Conservation (phyloP, 2,797 vertebrate species). For the Crypturellus tataupa region DNA sequence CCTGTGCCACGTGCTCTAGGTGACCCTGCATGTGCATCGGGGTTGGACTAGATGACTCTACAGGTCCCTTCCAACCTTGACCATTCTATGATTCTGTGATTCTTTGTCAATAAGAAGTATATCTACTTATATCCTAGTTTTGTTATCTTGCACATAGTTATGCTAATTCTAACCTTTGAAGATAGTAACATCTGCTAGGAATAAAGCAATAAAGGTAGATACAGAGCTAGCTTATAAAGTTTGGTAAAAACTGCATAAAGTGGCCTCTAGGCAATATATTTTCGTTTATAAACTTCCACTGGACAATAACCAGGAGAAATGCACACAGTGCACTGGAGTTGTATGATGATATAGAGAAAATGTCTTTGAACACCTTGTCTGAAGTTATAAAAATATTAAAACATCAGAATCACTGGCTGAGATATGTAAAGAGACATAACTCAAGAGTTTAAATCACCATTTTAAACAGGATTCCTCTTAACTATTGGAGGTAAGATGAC, state of each 20-base stretch:
- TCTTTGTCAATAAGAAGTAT: background rate
- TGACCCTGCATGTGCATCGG: no score
- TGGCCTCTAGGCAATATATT: background rate
- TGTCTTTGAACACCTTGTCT: background rate
- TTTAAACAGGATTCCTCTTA: background rate
- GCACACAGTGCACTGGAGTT: background rate
- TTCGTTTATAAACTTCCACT: background rate
- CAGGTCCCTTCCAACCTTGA: no score
- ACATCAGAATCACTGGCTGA: background rate
- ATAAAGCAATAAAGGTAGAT: background rate
- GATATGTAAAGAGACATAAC: background rate
- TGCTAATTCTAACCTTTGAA: background rate
- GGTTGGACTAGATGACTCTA: no score
- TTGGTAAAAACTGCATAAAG: background rate
- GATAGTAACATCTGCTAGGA: background rate
- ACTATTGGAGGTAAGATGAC: background rate
- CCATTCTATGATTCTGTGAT: no score
- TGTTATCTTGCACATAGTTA: background rate
- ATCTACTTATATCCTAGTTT: background rate
- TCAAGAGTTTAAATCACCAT: background rate
- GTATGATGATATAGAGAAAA: background rate
- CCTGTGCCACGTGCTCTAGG: no score
- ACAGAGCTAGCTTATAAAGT: background rate
- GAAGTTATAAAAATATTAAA: background rate
- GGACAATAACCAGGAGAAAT: background rate